Conservation (phyloP, 1,140 invertebrate species). For the Coptotermes formosanus region DNA sequence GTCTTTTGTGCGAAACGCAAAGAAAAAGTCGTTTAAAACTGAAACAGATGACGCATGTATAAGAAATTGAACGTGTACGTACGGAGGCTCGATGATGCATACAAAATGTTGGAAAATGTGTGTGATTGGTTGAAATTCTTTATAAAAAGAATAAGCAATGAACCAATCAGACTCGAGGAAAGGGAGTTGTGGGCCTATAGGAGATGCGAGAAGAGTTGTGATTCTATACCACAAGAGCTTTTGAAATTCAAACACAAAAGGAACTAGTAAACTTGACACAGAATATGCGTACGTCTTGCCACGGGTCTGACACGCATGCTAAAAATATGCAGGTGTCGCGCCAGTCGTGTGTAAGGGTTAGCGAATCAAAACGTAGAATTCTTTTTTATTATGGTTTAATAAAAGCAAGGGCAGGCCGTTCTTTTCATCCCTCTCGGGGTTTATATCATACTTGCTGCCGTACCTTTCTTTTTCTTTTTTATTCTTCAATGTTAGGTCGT, state of each 20-base stretch:
- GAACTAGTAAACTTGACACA: neutral
- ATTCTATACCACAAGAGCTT: neutral
- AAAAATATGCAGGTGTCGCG: neutral
- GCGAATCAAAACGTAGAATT: neutral
- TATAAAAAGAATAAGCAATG: conserved; percentile 26
- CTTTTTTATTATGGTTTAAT: neutral
- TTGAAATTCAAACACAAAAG: neutral
- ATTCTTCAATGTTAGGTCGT: neutral
- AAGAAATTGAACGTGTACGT: neutral
- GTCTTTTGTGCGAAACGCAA: neutral
- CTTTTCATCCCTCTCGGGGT: neutral
- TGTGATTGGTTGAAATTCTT: neutral
- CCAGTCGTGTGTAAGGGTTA: neutral
- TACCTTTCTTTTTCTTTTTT: neutral
- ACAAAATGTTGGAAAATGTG: neutral
- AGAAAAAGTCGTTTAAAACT: neutral
- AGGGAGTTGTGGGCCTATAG: neutral
- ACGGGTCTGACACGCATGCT: neutral
- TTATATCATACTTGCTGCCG: neutral
- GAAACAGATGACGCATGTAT: neutral
- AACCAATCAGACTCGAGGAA: conserved; percentile 7
- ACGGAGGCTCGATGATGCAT: neutral
- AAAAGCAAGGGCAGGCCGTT: neutral
- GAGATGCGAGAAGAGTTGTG: neutral
- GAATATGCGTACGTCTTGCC: neutral